phyloP scores from a whole-genome alignment of 2,113 vertebrate genomes.

The Gnathonemus longibarbis region DNA sequence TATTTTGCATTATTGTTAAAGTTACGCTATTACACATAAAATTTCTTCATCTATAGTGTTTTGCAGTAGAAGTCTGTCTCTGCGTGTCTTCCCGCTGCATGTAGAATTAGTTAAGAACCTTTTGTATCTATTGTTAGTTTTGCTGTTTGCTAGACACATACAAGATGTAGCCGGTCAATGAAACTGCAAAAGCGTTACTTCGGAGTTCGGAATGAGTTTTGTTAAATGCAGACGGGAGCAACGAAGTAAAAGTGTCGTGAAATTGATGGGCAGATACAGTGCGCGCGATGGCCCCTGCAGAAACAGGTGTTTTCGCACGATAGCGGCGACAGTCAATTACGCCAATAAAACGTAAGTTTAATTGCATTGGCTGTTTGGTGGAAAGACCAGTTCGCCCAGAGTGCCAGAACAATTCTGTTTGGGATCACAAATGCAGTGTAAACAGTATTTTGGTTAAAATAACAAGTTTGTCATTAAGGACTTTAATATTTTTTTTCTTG shows the following conservation, averaged over 20 bases:
- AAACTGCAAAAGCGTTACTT: background rate
- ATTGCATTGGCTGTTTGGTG: conserved; percentile 32
- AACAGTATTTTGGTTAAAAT: conserved; percentile 8
- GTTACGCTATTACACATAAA: background rate
- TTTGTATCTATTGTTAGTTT: conserved; percentile 17
- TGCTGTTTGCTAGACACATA: background rate
- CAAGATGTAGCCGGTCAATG: background rate
- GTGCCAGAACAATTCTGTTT: background rate
- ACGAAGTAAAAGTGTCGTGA: conserved; percentile 1
- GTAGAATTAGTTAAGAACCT: conserved; percentile 4
- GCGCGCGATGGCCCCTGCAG: conserved; percentile 38
- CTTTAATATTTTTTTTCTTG: background rate
- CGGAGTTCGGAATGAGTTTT: conserved; percentile 23
- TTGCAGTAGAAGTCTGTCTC: background rate
- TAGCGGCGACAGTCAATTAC: conserved; percentile 62
- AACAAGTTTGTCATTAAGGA: background rate
- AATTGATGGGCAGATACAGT: conserved; percentile 42
- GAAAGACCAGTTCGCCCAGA: background rate
- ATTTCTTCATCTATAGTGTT: background rate
- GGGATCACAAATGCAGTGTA: background rate
- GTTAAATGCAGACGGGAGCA: conserved; percentile 44
- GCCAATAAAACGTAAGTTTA: conserved; percentile 59
- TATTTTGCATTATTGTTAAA: background rate
- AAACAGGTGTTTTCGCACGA: conserved; percentile 65
- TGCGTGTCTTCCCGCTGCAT: background rate